Evolutionary conservation across 1,140 invertebrate species (phyloP).

Genomic region (Camponotus floridanus): DNA sequence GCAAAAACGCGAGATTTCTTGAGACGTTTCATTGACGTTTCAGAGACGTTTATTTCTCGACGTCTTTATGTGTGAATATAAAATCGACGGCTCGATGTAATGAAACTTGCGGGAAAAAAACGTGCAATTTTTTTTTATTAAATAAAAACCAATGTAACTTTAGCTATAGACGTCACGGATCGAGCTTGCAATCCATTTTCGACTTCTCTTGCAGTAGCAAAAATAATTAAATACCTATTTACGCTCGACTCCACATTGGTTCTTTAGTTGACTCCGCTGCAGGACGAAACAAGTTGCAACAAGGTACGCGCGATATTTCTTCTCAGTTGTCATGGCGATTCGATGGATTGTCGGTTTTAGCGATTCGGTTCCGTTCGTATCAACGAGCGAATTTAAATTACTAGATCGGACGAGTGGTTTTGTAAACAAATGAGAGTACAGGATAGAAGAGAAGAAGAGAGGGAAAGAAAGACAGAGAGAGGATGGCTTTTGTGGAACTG

Average conservation of each 20-base stretch:
- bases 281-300: background rate
- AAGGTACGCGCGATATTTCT: slow-evolving; percentile 23
- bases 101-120: background rate
- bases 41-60: slow-evolving; percentile 21
- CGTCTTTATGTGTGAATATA: background rate
- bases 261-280: background rate
- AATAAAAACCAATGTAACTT: background rate
- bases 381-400: slow-evolving; percentile 58
- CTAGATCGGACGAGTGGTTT: slow-evolving; percentile 55
- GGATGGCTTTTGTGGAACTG: slow-evolving; percentile 48
- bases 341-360: slow-evolving; percentile 39
- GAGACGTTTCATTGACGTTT: background rate
- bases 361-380: slow-evolving; percentile 46
- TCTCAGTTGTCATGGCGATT: slow-evolving; percentile 24
- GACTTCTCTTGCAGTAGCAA: background rate
- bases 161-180: background rate
- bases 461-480: slow-evolving; percentile 27
- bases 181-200: background rate
- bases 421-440: slow-evolving; percentile 43
- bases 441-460: background rate
- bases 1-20: slow-evolving; percentile 49
- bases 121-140: background rate
- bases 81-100: slow-evolving; percentile 2
- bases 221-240: slow-evolving; percentile 10
- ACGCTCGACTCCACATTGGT: background rate